Conservation (phyloP, 2,797 vertebrate species). For the Myotis planiceps region DNA sequence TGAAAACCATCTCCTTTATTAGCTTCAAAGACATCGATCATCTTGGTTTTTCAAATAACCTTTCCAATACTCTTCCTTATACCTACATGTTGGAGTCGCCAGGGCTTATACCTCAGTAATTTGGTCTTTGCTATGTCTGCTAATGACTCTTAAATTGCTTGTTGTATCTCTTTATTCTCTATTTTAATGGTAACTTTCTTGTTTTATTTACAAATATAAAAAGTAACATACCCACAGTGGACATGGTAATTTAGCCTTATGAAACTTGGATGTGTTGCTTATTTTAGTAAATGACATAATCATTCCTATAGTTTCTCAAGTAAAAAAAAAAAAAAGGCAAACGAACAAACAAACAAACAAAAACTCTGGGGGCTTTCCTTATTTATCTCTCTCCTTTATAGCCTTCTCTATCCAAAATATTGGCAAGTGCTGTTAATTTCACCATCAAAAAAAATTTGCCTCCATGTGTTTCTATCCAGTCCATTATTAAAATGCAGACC, state of each 20-base stretch:
- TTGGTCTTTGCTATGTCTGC: background rate
- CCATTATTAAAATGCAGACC: background rate
- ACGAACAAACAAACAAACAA: background rate
- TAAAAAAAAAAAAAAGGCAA: background rate
- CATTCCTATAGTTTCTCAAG: background rate
- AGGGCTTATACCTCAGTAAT: background rate
- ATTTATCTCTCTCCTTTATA: background rate
- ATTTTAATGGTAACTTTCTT: background rate
- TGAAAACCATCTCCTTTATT: background rate
- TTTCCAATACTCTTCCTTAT: background rate
- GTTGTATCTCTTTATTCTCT: background rate
- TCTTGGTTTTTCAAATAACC: slow-evolving; percentile 2
- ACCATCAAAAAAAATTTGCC: background rate
- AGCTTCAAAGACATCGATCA: background rate
- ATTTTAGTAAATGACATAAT: background rate
- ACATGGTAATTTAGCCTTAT: background rate
- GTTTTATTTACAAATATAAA: background rate
- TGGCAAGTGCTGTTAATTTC: background rate
- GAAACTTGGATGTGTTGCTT: background rate
- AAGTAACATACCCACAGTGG: background rate
- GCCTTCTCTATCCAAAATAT: background rate
- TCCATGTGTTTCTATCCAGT: background rate
- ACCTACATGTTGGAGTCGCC: background rate
- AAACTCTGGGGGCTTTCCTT: background rate
- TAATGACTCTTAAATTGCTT: background rate